Evolutionary conservation across 37 sponge, comb jelly and placozoan genomes (phyloP).

Genomic region (Beroe ovata): DNA sequence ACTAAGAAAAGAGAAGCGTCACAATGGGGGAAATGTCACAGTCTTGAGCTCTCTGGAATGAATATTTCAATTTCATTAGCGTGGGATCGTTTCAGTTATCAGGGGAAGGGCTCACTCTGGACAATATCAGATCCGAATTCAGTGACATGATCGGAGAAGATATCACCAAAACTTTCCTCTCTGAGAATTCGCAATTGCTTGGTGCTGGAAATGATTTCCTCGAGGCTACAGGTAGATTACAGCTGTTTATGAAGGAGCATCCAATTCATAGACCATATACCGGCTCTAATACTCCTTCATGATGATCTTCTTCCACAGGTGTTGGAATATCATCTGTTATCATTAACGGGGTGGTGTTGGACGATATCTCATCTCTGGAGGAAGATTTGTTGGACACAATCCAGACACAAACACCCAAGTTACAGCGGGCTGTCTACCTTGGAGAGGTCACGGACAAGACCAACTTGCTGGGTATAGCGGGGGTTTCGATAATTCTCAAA

Average conservation of each 20-base stretch:
- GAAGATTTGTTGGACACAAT: neutral
- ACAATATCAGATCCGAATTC: slow-evolving; percentile 7
- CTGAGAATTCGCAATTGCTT: slow-evolving; percentile 7
- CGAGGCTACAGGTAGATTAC: slow-evolving; percentile 28
- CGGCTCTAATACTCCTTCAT: too few species aligned
- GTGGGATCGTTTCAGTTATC: slow-evolving; percentile 30
- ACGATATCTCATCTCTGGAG: neutral
- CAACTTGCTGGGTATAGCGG: slow-evolving; percentile 2
- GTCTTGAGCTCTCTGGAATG: too few species aligned
- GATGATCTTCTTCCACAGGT: neutral
- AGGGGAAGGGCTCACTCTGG: neutral
- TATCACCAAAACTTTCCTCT: neutral
- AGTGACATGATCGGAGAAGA: slow-evolving; percentile 1
- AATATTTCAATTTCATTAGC: too few species aligned
- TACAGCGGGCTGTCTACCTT: slow-evolving; percentile 48
- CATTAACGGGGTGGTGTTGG: slow-evolving; percentile 32
- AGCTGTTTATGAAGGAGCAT: neutral
- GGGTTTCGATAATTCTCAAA: too few species aligned
- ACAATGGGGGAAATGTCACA: too few species aligned
- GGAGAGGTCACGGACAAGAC: slow-evolving; percentile 40
- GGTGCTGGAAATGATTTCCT: slow-evolving; percentile 34
- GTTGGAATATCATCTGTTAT: neutral
- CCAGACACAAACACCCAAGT: slow-evolving; percentile 36
- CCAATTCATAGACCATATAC: too few species aligned
- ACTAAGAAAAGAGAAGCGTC: too few species aligned